phyloP scores from a whole-genome alignment of 2,888 invertebrate genomes.

The Parnassius mnemosyne region DNA sequence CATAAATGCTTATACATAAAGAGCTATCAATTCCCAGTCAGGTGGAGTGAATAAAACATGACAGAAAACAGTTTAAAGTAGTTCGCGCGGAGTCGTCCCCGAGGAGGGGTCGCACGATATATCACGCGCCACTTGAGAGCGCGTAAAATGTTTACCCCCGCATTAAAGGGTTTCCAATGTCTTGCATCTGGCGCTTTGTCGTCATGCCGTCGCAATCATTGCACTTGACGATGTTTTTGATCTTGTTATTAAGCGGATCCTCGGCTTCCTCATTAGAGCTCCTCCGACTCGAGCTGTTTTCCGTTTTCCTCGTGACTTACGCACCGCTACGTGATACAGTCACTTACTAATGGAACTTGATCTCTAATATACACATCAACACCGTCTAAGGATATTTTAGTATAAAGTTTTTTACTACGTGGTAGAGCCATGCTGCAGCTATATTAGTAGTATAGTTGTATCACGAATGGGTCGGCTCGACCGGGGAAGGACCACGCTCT shows the following conservation, averaged over 20 bases:
- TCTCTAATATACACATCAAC: too few relatives aligned
- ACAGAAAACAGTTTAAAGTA: conserved; percentile 1
- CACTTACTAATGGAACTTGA: background rate
- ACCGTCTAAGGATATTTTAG: too few relatives aligned
- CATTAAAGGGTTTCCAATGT: background rate
- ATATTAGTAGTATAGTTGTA: too few relatives aligned
- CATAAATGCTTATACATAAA: conserved; percentile 34
- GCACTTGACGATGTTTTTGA: background rate
- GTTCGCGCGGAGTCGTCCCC: background rate
- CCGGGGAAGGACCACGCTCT: too few relatives aligned
- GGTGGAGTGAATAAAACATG: conserved; percentile 9
- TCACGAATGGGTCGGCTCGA: too few relatives aligned
- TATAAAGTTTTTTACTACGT: too few relatives aligned
- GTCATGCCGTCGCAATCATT: background rate
- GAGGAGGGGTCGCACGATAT: background rate
- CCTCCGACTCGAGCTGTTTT: conserved; percentile 1
- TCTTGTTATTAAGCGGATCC: background rate
- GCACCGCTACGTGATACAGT: background rate
- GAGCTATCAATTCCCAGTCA: conserved; percentile 5
- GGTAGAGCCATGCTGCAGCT: too few relatives aligned
- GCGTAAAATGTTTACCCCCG: background rate
- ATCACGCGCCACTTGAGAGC: background rate
- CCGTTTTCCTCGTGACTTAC: conserved; percentile 17
- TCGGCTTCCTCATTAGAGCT: conserved; percentile 13
- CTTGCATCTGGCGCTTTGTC: background rate